Percentiles rank a stretch among this genome's conserved stretches.
Conservation (phyloP, 2,888 invertebrate genomes). For the Mythimna pallens region DNA sequence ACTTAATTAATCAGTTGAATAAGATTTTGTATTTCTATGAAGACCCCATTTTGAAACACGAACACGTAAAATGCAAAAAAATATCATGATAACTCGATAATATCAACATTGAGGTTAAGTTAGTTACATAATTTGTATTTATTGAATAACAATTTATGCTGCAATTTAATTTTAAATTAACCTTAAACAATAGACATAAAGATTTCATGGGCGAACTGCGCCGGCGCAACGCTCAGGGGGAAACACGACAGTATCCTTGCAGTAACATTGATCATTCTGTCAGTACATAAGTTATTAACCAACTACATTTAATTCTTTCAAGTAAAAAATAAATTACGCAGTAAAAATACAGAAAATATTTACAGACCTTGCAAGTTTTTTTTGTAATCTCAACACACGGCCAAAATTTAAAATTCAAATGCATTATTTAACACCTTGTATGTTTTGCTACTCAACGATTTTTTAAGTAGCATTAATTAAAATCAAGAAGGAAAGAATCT, state of each 20-base stretch:
- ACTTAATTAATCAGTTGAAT: conserved; percentile 1
- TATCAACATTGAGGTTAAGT: conserved; percentile 31
- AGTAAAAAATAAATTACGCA: conserved; percentile 33
- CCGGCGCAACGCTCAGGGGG: conserved; percentile 61
- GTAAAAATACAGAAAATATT: conserved; percentile 23
- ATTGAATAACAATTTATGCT: conserved; percentile 36
- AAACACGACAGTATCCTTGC: conserved; percentile 58
- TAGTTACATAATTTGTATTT: conserved; percentile 24
- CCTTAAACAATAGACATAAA: conserved; percentile 49
- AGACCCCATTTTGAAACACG: conserved; percentile 30
- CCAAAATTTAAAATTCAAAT: conserved; percentile 53
- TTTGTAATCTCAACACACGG: conserved; percentile 49
- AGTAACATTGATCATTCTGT: conserved; percentile 52
- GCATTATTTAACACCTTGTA: conserved; percentile 40
- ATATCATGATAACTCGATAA: conserved; percentile 14
- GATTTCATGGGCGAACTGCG: conserved; percentile 49
- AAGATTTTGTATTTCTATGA: conserved; percentile 17
- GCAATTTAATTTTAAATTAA: conserved; percentile 51
- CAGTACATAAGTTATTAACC: conserved; percentile 46
- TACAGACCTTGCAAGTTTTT: conserved; percentile 32
- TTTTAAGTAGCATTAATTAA: conserved; percentile 29
- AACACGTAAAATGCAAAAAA: conserved; percentile 20
- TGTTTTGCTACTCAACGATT: conserved; percentile 28
- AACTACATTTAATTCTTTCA: conserved; percentile 26
- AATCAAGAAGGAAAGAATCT: conserved; percentile 1